Conservation (phyloP, 2,113 vertebrate genomes). For the Anas platyrhynchos region DNA sequence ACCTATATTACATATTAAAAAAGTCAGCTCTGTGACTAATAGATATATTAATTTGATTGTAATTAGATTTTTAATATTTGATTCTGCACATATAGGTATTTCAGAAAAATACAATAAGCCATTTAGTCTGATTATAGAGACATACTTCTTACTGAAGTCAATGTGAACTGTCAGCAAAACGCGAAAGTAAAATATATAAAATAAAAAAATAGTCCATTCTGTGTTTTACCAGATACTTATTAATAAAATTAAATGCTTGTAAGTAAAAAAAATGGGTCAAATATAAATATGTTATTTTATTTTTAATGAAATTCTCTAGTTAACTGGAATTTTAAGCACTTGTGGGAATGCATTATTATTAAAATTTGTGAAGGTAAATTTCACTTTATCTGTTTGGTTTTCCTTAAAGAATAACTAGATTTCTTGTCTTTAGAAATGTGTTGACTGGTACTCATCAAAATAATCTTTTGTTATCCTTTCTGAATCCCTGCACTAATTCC, state of each 20-base stretch:
- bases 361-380: background rate
- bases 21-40: background rate
- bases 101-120: background rate
- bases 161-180: background rate
- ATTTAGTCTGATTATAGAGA: background rate
- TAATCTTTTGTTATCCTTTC: constrained; percentile 14
- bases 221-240: background rate
- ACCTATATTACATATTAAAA: background rate
- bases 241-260: background rate
- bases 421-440: background rate
- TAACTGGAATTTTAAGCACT: background rate
- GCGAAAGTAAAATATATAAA: background rate
- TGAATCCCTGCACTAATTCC: constrained; percentile 25
- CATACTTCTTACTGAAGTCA: background rate
- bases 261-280: background rate
- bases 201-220: background rate
- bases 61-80: background rate
- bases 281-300: background rate
- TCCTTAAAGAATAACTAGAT: background rate
- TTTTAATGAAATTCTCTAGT: background rate
- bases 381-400: background rate
- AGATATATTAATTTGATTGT: background rate
- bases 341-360: background rate
- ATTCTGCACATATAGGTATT: background rate
- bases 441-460: background rate